Evolutionary conservation across 1,140 invertebrate genomes (phyloP).

Genomic region (Zaprionus vittiger): DNA sequence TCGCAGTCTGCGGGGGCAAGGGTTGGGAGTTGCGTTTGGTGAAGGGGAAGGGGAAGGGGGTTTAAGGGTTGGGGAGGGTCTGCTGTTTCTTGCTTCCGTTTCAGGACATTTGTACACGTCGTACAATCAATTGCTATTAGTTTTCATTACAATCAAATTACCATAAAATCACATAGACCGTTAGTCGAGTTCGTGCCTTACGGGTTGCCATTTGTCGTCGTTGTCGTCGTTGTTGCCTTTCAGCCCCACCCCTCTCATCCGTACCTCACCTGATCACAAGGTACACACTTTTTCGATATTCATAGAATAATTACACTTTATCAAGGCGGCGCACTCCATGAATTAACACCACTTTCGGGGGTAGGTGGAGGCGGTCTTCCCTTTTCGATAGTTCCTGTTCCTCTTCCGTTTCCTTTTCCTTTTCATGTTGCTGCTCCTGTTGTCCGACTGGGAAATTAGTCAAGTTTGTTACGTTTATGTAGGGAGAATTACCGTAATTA

Average conservation of each 20-base stretch:
- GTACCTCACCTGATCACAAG: constrained; percentile 39
- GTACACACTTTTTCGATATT: constrained; percentile 77
- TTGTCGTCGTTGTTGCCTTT: neutral
- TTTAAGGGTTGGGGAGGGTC: neutral
- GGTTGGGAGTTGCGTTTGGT: neutral
- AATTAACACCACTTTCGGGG: constrained; percentile 59
- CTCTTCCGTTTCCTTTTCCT: neutral
- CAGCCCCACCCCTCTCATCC: neutral
- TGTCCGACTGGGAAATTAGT: constrained; percentile 60
- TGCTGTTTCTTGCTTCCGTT: neutral
- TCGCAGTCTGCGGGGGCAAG: constrained; percentile 15
- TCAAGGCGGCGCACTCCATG: constrained; percentile 65
- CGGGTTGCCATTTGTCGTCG: constrained; percentile 39
- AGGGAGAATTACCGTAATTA: constrained; percentile 75
- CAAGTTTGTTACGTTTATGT: constrained; percentile 79
- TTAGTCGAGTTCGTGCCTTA: constrained; percentile 45
- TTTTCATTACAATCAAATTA: constrained; percentile 80
- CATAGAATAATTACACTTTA: constrained; percentile 83
- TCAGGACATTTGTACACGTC: constrained; percentile 66
- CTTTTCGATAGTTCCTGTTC: constrained; percentile 32
- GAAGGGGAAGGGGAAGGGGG: too few species aligned
- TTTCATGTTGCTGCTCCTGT: neutral
- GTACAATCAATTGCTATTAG: constrained; percentile 81
- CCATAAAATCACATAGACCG: constrained; percentile 76
- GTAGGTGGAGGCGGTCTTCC: neutral